Evolutionary conservation across 2,888 invertebrate genomes (phyloP), one percentile per base, ranked within the genome.

Genomic region (Mesorhabditis belari): DNA sequence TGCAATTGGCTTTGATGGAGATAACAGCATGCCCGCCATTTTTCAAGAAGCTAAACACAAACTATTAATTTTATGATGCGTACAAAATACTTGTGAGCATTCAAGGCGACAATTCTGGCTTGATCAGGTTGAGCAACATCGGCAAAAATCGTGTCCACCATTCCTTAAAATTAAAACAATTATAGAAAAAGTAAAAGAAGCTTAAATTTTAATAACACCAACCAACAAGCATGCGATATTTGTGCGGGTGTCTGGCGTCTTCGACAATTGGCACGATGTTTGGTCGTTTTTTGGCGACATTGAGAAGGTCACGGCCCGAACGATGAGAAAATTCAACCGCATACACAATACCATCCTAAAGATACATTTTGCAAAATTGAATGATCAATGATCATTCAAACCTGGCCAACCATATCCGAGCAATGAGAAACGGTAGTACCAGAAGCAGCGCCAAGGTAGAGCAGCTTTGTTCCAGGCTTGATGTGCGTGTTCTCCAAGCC

Each of bases 111-210:
- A 79, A 99, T 99, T 81, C 98, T 88, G 6, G 96, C 96, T 82
- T 99, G 98, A 83, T 99, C 98, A 0, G 98, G 98, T 77, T 99
- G 98, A 0, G 98, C 98, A 0, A 99, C 98, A 82, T 99, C 98
- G 0, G 98, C 94, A 82, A 99, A 99, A 82, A 99, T 89, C 1
- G 90, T 90, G 82, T 99, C 98, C 0, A 98, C 96, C 92, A 96
- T 96, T 50, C 85, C 84, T 83, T 65, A 21, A 68, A 60, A 3
- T 49, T 6, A 9, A 60, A 21, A 21, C 9, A 9, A 35, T 35
- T 35, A 35, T 17, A 35, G 44, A 35, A 9, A 35, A 35, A 35
- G 44, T 1, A 9, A 26, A 29, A 27, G 17, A 52, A 24, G 23
- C 23, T n/a, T 23, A 17, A n/a, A 25, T 28, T 26, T n/a, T 26